phyloP scores from a whole-genome alignment of 2,113 vertebrate species.

The Cebus imitator region DNA sequence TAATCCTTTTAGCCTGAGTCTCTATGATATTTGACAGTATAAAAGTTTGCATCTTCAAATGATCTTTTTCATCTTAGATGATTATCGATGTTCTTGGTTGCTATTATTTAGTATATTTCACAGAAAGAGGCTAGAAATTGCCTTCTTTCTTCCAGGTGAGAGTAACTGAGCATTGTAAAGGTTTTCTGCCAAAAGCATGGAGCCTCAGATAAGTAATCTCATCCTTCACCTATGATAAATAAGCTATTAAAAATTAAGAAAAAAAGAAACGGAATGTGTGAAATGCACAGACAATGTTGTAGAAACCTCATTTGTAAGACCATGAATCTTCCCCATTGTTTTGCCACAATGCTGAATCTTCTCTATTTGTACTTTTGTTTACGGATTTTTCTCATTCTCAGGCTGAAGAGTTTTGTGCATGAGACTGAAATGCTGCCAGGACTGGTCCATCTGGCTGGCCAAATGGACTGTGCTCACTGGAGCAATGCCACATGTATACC shows the following conservation, averaged over 20 bases:
- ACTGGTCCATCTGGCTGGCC: constrained; percentile 91
- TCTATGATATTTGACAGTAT: background rate
- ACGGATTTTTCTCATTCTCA: constrained; percentile 77
- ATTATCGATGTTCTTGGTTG: background rate
- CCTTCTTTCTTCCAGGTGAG: constrained; percentile 47
- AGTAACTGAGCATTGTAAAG: constrained; percentile 14
- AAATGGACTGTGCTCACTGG: constrained; percentile 87
- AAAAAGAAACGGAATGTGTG: constrained; percentile 33
- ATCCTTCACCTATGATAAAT: constrained; percentile 59
- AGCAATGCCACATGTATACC: constrained; percentile 88
- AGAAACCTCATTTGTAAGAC: constrained; percentile 58
- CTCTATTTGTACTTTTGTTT: constrained; percentile 77
- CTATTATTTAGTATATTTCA: constrained; percentile 43
- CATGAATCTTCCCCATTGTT: constrained; percentile 38
- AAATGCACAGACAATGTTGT: constrained; percentile 54
- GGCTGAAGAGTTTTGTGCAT: constrained; percentile 84
- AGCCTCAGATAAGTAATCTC: constrained; percentile 64
- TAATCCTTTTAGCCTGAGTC: constrained; percentile 16
- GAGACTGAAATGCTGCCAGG: constrained; percentile 93
- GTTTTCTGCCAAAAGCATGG: constrained; percentile 51
- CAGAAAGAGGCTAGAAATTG: constrained; percentile 28
- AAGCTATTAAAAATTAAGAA: constrained; percentile 63
- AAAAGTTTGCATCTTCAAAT: constrained; percentile 63
- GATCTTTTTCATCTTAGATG: constrained; percentile 52
- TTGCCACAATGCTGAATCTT: constrained; percentile 61